Evolutionary conservation across 2,888 invertebrate species (phyloP).

Genomic region (Drosophila tripunctata): DNA sequence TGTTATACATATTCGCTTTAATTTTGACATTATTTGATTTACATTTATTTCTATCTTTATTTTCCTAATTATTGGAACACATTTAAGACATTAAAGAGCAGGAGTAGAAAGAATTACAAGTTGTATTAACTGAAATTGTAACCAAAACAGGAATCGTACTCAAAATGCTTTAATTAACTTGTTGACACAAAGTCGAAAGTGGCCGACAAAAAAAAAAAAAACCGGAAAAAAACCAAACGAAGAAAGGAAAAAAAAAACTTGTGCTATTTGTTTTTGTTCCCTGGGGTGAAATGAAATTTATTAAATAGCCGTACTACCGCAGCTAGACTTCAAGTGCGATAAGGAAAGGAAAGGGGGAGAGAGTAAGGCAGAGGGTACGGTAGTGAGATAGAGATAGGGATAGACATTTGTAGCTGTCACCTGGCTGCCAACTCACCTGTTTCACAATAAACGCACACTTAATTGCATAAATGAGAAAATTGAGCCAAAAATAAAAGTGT

Average conservation of each 20-base stretch:
- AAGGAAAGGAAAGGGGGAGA: background rate
- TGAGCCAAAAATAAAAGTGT: constrained; percentile 41
- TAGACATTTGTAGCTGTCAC: constrained; percentile 44
- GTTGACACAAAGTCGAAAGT: constrained; percentile 64
- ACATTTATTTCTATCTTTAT: background rate
- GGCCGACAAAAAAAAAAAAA: constrained; percentile 22
- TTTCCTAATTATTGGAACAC: background rate
- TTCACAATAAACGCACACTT: constrained; percentile 58
- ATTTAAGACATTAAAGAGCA: background rate
- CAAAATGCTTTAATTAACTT: constrained; percentile 77
- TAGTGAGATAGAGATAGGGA: background rate
- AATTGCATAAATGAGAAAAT: constrained; percentile 71
- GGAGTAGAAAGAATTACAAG: background rate
- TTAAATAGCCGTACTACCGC: constrained; percentile 27
- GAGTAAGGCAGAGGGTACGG: background rate
- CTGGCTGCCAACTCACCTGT: constrained; percentile 36
- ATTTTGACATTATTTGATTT: no score
- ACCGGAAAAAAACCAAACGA: constrained; percentile 3
- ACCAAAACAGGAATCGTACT: constrained; percentile 56
- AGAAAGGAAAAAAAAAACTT: constrained; percentile 29
- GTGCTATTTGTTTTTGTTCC: constrained; percentile 38
- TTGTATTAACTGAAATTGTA: constrained; percentile 12
- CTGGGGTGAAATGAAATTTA: constrained; percentile 67
- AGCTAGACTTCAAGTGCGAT: background rate
- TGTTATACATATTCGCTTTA: no score